Evolutionary conservation across 2,888 invertebrate genomes (phyloP).

Genomic region (Drosophila birchii): DNA sequence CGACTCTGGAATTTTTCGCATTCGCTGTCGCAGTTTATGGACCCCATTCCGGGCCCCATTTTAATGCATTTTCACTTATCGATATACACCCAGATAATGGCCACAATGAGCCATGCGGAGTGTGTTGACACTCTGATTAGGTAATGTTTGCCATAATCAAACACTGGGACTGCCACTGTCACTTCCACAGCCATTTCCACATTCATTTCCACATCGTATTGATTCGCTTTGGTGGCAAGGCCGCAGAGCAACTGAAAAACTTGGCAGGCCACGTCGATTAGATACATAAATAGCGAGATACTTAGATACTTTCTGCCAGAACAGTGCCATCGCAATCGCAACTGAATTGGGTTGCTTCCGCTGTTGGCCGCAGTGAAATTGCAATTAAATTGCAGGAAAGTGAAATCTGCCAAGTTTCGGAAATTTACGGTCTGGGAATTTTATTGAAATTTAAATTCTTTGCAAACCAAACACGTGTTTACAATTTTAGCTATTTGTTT

Average conservation of each 20-base stretch:
- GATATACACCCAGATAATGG: slow-evolving; percentile 33
- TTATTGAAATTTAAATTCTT: neutral
- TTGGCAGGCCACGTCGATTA: slow-evolving; percentile 31
- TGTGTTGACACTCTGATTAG: slow-evolving; percentile 50
- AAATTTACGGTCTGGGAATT: neutral
- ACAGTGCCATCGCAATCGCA: slow-evolving; percentile 9
- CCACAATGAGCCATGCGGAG: neutral
- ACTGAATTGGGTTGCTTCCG: slow-evolving; percentile 28
- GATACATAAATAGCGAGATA: slow-evolving; percentile 38
- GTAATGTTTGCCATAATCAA: slow-evolving; percentile 41
- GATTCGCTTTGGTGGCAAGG: slow-evolving; percentile 36
- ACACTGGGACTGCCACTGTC: slow-evolving; percentile 12
- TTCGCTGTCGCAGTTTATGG: slow-evolving; percentile 38
- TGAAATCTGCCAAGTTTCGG: neutral
- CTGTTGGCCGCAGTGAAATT: slow-evolving; percentile 24
- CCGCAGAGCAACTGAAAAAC: slow-evolving; percentile 34
- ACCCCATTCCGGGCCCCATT: slow-evolving; percentile 4
- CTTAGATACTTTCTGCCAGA: slow-evolving; percentile 30
- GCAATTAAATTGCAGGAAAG: slow-evolving; percentile 29
- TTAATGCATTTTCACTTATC: slow-evolving; percentile 35
- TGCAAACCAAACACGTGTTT: neutral
- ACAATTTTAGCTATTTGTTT: neutral
- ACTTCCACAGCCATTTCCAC: slow-evolving; percentile 2
- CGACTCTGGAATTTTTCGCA: slow-evolving; percentile 57
- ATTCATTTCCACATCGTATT: slow-evolving; percentile 11